Percentiles rank a stretch among this genome's conserved stretches.
Evolutionary conservation across 1,140 invertebrate species (phyloP).

Genomic region (Drosophila neocordata): DNA sequence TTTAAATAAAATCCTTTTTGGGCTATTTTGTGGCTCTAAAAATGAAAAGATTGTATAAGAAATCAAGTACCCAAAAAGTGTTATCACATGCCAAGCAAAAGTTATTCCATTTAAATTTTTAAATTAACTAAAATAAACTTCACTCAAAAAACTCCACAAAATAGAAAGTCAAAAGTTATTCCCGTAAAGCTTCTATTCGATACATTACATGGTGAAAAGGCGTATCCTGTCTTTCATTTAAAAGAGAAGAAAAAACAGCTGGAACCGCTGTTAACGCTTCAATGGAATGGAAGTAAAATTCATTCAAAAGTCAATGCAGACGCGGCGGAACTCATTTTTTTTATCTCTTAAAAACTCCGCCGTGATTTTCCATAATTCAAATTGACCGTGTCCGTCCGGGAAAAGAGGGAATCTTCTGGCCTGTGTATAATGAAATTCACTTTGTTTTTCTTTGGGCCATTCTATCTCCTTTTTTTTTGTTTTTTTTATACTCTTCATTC

Average conservation of each 20-base stretch:
- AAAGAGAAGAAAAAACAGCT: conserved; percentile 58
- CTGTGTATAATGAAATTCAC: conserved; percentile 71
- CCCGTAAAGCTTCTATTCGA: conserved; percentile 20
- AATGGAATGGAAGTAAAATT: conserved; percentile 74
- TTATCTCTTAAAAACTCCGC: conserved; percentile 16
- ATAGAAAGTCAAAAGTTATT: conserved; percentile 19
- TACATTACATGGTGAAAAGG: not conserved
- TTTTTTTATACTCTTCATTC: conserved; percentile 22
- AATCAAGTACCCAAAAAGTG: too few species aligned
- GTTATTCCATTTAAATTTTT: too few species aligned
- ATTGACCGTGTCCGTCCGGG: conserved; percentile 66
- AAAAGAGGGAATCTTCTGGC: conserved; percentile 6
- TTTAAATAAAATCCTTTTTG: too few species aligned
- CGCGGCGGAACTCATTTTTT: conserved; percentile 17
- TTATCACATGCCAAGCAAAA: too few species aligned
- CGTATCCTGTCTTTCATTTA: conserved; percentile 19
- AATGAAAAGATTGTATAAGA: too few species aligned
- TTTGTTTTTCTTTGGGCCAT: conserved; percentile 56
- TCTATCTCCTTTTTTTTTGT: conserved; percentile 7
- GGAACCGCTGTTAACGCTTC: conserved; percentile 65
- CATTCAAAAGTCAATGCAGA: conserved; percentile 75
- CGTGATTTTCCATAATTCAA: conserved; percentile 80
- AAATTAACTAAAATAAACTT: too few species aligned
- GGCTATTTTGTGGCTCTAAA: too few species aligned
- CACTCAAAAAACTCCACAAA: too few species aligned